phyloP scores from a whole-genome alignment of 2,113 vertebrate species.

The Corvus hawaiiensis region DNA sequence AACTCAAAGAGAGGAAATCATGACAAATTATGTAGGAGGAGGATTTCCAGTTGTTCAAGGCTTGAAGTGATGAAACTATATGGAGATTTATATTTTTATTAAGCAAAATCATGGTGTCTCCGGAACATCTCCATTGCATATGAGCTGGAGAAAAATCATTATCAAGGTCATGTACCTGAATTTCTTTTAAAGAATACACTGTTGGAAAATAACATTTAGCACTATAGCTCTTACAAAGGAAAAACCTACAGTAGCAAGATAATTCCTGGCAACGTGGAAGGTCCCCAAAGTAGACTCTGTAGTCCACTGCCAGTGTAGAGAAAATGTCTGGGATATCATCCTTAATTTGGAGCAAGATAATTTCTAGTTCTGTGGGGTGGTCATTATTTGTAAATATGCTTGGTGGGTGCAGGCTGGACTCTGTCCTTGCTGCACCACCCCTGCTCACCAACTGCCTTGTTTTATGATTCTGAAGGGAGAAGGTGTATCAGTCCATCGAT shows the following conservation, averaged over 20 bases:
- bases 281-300: not conserved
- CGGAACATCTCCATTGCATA: not conserved
- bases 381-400: not conserved
- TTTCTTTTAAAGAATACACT: not conserved
- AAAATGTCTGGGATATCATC: not conserved
- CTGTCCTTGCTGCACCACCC: not conserved
- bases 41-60: conserved; percentile 33
- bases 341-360: not conserved
- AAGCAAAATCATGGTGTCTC: not conserved
- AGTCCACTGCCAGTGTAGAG: not conserved
- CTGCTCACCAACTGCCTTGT: not conserved
- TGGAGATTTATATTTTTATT: conserved; percentile 13
- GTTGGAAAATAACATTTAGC: not conserved
- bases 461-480: not conserved
- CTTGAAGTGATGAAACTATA: not conserved
- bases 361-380: not conserved
- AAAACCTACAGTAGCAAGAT: not conserved
- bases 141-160: not conserved
- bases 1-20: not conserved
- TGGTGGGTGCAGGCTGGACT: not conserved
- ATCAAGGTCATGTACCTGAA: not conserved
- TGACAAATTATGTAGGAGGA: conserved; percentile 34
- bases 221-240: not conserved
- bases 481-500: not conserved
- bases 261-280: not conserved